Evolutionary conservation across 2,113 vertebrate genomes (phyloP), one percentile per base, ranked within the genome.

Genomic region (Tragelaphus buxtoni): DNA sequence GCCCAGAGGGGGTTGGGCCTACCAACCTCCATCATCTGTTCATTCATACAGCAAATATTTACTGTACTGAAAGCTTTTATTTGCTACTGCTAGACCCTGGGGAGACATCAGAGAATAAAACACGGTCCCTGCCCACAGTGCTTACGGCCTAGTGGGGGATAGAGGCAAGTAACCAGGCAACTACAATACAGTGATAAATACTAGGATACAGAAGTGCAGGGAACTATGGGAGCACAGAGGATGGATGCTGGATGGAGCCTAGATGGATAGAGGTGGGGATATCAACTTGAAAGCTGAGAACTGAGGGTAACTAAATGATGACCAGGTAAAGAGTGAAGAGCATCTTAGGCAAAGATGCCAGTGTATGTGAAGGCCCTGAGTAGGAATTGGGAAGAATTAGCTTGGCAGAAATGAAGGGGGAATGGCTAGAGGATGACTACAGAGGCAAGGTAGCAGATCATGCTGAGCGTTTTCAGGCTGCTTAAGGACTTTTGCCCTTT

Each of bases 61-160:
- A 74, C 69, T 26, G 10, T 96, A 97, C 94, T 79, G 94, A 92
- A 96, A 82, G 97, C 90, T 96, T 97, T 97, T 94, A 97, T 97
- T 97, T 98, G 94, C 95, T 96, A 92, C 8, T 32, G 0, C 76
- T 97, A 88, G 84, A 65, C 97, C 92, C 96, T 95, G 51, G 98
- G 96, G 96, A 97, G 77, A 96, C 77, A 97, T 96, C 96, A 94
- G 88, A 95, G 95, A 96, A 95, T 97, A 95, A 97, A 97, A 90
- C 94, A 55, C 2, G 0, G 97, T 97, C 97, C 94, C 94, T 97
- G n/a, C 93, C 81, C 95, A 94, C 92, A 97, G 83, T 95, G 94
- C 86, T 95, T 88, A 87, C 4, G 28, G 84, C 86, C 97, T 96
- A 96, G 77, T 95, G 81, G 55, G 81, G 88, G 92, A 96, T 61